These are phyloP conservation scores for Embidobia sp. DNA, from an alignment of 2,888 invertebrate species.

Conservation along the genomic window DNA sequence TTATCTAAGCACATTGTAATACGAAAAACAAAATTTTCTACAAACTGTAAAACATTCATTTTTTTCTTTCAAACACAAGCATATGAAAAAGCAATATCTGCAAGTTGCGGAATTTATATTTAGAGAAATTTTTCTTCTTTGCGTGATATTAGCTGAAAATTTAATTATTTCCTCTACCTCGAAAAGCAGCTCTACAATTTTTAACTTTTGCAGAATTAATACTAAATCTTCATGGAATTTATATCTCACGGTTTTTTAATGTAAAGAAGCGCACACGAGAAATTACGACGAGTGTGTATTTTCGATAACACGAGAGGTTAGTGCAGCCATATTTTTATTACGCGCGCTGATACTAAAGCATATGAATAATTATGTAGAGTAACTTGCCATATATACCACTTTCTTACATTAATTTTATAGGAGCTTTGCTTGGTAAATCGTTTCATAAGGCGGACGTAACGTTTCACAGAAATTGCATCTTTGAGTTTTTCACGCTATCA, in stretches of 20 bases:
- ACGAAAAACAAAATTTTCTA: too few species aligned
- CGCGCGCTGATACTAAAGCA: conserved; percentile 41
- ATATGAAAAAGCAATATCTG: too few species aligned
- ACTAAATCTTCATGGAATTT: conserved; percentile 29
- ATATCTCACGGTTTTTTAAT: conserved; percentile 23
- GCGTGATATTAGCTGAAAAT: too few species aligned
- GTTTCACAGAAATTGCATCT: conserved; percentile 31
- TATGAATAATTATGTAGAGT: conserved; percentile 48
- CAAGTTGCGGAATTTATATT: too few species aligned
- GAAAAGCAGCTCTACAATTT: too few species aligned
- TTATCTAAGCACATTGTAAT: too few species aligned
- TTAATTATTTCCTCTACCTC: too few species aligned
- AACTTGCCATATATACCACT: conserved; percentile 27
- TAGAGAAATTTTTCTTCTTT: too few species aligned
- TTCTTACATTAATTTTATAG: conserved; percentile 46
- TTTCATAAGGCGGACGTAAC: conserved; percentile 14
- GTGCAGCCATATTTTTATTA: conserved; percentile 51
- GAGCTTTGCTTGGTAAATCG: conserved; percentile 24
- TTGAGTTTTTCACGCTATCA: conserved; percentile 21
- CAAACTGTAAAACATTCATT: too few species aligned
- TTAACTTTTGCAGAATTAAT: conserved; percentile 10
- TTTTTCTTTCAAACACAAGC: too few species aligned
- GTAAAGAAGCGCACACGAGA: conserved; percentile 5
- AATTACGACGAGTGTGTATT: conserved; percentile 41
- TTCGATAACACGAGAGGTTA: conserved; percentile 43